These are phyloP conservation scores for Dendrolimus kikuchii DNA, from an alignment of 1,140 invertebrate genomes.

Conservation along the genomic window DNA sequence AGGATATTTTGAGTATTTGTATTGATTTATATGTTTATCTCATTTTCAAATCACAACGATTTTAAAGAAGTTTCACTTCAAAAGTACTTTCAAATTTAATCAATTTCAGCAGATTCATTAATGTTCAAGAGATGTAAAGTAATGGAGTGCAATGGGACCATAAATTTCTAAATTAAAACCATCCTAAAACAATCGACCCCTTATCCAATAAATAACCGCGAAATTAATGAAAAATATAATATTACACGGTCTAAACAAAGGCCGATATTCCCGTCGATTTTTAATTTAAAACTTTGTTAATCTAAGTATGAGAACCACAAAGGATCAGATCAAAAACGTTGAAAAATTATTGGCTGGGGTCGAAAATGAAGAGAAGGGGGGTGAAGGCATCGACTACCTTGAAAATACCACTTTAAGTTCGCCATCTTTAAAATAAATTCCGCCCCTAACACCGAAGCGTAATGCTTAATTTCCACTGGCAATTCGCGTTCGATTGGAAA, in stretches of 20 bases:
- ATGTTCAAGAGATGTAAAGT: too few species aligned
- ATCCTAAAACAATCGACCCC: too few species aligned
- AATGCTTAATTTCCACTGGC: slow-evolving; percentile 17
- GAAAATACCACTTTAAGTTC: slow-evolving; percentile 32
- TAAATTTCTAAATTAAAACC: too few species aligned
- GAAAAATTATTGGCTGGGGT: slow-evolving; percentile 71
- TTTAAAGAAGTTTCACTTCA: too few species aligned
- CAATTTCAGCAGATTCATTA: too few species aligned
- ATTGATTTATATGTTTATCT: too few species aligned
- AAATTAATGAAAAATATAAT: not conserved
- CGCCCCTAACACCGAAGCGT: slow-evolving; percentile 8
- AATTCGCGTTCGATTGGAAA: slow-evolving; percentile 8
- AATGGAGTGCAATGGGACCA: too few species aligned
- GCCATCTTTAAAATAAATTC: slow-evolving; percentile 5
- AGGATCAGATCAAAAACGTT: slow-evolving; percentile 62
- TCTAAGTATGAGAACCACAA: slow-evolving; percentile 62
- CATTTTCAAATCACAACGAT: too few species aligned
- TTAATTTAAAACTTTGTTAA: slow-evolving; percentile 71
- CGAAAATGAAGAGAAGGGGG: slow-evolving; percentile 35
- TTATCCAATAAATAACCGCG: too few species aligned
- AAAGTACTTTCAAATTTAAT: too few species aligned
- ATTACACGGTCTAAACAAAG: slow-evolving; percentile 7
- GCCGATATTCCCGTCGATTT: slow-evolving; percentile 45
- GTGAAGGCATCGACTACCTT: slow-evolving; percentile 48
- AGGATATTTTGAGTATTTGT: too few species aligned